phyloP scores from a whole-genome alignment of 2,888 invertebrate species.

The Sminthurides aquaticus region DNA sequence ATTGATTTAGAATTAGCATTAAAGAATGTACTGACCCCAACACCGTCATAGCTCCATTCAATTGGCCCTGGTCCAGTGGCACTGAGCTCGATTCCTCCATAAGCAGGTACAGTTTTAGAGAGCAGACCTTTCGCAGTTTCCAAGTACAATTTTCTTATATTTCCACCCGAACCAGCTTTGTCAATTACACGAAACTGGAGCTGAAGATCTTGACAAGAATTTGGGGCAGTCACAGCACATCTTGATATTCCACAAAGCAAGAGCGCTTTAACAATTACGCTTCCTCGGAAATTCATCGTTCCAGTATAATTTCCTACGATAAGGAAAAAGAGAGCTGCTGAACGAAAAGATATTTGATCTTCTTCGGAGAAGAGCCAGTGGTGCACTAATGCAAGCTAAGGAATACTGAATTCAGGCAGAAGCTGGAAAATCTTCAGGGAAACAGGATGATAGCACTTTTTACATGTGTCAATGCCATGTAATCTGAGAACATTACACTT shows the following conservation, averaged over 20 bases:
- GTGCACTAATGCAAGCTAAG: background rate
- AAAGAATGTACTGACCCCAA: constrained; percentile 11
- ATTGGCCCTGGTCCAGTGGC: constrained; percentile 8
- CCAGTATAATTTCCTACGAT: too few species aligned
- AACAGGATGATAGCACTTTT: background rate
- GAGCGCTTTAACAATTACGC: background rate
- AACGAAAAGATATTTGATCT: too few species aligned
- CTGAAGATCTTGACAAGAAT: background rate
- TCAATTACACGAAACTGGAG: background rate
- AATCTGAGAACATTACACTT: background rate
- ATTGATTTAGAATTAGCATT: background rate
- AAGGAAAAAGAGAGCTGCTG: too few species aligned
- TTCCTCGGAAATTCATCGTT: too few species aligned
- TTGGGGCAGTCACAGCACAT: background rate
- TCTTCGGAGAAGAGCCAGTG: too few species aligned
- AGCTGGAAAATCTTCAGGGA: background rate
- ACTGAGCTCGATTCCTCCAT: background rate
- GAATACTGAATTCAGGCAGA: background rate
- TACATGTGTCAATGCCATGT: background rate
- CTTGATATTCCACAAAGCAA: background rate
- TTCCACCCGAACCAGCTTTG: background rate
- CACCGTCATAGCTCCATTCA: constrained; percentile 8
- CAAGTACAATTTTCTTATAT: background rate
- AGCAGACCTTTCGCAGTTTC: background rate
- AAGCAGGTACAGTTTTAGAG: background rate